A percentile compares a stretch with the other conserved stretches of the same genome.
Evolutionary conservation across 2,888 invertebrate genomes (phyloP).

Genomic region (Oligia strigilis): DNA sequence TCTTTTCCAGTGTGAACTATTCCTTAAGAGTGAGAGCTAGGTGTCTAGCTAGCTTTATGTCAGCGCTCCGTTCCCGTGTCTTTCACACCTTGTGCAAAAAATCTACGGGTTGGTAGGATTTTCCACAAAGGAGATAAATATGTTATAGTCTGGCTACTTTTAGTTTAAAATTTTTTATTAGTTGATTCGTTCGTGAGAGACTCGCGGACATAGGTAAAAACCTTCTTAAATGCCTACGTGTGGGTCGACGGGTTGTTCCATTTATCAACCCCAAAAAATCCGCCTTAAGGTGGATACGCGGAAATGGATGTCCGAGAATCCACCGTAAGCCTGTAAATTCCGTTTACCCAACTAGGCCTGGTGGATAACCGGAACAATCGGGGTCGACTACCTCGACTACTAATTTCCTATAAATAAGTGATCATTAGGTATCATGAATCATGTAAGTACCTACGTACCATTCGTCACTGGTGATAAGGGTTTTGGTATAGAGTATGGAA

Average conservation of each 20-base stretch:
- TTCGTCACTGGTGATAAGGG: background rate
- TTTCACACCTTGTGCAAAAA: conserved; percentile 18
- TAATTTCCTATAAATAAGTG: background rate
- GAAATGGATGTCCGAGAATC: background rate
- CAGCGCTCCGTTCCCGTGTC: background rate
- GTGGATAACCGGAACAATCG: background rate
- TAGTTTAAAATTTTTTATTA: no score
- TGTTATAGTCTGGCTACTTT: background rate
- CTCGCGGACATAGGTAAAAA: background rate
- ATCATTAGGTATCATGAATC: background rate
- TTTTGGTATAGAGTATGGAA: background rate
- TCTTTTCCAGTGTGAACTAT: background rate
- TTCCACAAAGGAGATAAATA: background rate
- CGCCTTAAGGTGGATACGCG: background rate
- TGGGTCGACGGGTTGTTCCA: background rate
- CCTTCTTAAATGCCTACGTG: background rate
- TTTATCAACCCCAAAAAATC: background rate
- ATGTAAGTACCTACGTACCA: background rate
- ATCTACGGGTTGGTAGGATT: background rate
- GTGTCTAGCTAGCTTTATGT: background rate
- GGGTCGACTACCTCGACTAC: background rate
- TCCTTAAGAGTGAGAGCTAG: background rate
- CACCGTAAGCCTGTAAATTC: background rate
- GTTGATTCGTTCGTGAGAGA: background rate
- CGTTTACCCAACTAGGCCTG: background rate